These are phyloP conservation scores for Drosophila persimilis DNA, from an alignment of 1,140 invertebrate genomes.

Conservation along the genomic window DNA sequence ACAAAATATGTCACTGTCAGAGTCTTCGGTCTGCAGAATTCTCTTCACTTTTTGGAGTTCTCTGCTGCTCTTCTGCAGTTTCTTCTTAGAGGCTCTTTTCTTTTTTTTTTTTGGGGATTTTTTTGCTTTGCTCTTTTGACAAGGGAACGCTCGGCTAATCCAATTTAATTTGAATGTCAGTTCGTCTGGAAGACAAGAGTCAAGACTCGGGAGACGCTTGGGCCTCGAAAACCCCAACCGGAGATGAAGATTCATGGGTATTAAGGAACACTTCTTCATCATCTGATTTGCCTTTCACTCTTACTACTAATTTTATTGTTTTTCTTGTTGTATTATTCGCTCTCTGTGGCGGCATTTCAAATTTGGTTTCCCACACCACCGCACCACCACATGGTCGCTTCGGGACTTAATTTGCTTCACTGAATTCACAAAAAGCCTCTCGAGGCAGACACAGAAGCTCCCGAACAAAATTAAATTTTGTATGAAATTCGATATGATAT, in stretches of 20 bases:
- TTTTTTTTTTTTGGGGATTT: conserved; percentile 29
- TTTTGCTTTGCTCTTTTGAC: conserved; percentile 59
- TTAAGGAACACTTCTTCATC: conserved; percentile 56
- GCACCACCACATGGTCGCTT: conserved; percentile 51
- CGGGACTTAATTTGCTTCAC: conserved; percentile 70
- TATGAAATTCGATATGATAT: conserved; percentile 67
- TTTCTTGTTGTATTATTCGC: conserved; percentile 13
- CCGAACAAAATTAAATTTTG: conserved; percentile 35
- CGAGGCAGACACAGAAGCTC: conserved; percentile 57
- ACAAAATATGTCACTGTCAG: conserved; percentile 83
- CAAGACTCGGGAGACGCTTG: conserved; percentile 10
- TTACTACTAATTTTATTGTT: conserved; percentile 64
- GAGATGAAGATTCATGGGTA: conserved; percentile 65
- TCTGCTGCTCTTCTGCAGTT: conserved; percentile 40
- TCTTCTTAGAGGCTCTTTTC: conserved; percentile 3
- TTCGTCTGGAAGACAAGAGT: conserved; percentile 79
- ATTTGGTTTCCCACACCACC: conserved; percentile 43
- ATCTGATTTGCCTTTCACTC: conserved; percentile 76
- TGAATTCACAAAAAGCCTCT: conserved; percentile 41
- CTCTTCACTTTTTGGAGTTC: conserved; percentile 1
- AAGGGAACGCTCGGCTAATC: conserved; percentile 80
- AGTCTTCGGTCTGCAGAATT: conserved; percentile 60
- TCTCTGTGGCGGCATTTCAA: conserved; percentile 59
- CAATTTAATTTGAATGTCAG: conserved; percentile 83
- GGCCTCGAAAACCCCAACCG: conserved; percentile 13